These are phyloP conservation scores for Chaunax sp. DNA, from an alignment of 2,797 vertebrate species.

Conservation along the genomic window DNA sequence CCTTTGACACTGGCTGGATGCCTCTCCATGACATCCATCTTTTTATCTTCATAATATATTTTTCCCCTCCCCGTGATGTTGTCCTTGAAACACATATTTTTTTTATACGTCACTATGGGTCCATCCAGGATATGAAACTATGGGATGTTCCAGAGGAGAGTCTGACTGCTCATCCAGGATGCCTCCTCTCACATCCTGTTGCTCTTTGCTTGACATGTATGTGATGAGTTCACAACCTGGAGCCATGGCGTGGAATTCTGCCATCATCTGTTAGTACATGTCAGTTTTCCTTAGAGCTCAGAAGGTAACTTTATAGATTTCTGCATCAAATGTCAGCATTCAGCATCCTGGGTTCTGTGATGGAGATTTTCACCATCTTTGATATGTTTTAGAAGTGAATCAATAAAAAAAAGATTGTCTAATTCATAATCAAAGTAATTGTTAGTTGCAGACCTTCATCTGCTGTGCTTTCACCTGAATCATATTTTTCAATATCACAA, in stretches of 20 bases:
- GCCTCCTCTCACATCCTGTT: slow-evolving; percentile 44
- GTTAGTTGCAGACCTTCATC: neutral
- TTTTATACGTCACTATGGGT: slow-evolving; percentile 8
- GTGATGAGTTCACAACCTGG: neutral
- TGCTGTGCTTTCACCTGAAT: too few species aligned
- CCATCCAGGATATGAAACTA: slow-evolving; percentile 50
- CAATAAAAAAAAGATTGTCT: too few species aligned
- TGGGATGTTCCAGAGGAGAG: slow-evolving; percentile 31
- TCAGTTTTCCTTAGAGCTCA: neutral
- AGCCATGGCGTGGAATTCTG: slow-evolving; percentile 1
- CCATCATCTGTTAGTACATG: slow-evolving; percentile 1
- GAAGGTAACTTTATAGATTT: neutral
- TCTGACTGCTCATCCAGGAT: slow-evolving; percentile 8
- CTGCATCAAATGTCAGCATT: neutral
- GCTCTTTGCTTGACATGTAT: neutral
- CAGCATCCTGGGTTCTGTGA: too few species aligned
- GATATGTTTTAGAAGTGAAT: neutral
- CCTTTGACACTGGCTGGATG: neutral
- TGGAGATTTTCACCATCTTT: neutral
- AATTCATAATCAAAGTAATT: neutral
- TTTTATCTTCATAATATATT: neutral
- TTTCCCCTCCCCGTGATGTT: neutral
- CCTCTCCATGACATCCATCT: neutral
- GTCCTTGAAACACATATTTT: neutral
- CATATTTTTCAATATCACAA: too few species aligned